Conservation (phyloP, 1,140 invertebrate genomes). For the Scaptomyza graminum region DNA sequence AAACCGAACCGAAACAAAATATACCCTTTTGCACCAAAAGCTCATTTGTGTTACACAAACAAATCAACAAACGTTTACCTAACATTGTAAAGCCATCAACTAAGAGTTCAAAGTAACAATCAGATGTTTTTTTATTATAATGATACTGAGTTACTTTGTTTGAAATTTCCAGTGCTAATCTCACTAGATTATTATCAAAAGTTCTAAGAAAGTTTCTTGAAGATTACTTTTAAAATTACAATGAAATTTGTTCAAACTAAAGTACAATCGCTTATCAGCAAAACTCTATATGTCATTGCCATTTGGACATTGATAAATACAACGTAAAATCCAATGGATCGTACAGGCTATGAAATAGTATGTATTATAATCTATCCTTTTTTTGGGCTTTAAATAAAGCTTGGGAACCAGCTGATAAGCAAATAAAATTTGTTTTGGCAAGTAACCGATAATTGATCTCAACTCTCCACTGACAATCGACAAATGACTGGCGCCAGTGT, state of each 20-base stretch:
- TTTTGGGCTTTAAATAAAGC: neutral
- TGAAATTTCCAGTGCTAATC: neutral
- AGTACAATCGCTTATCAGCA: neutral
- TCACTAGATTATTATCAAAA: neutral
- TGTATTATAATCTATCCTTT: conserved; percentile 11
- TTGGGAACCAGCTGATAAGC: conserved; percentile 14
- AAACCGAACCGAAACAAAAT: too few relatives aligned
- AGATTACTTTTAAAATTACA: neutral
- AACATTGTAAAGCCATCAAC: too few relatives aligned
- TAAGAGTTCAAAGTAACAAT: neutral
- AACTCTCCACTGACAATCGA: too few relatives aligned
- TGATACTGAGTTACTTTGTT: neutral
- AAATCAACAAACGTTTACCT: too few relatives aligned
- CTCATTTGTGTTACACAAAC: too few relatives aligned
- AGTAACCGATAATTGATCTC: conserved; percentile 59
- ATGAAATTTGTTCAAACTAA: neutral
- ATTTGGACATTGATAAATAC: neutral
- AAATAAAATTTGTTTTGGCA: conserved; percentile 47
- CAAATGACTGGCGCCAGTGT: conserved; percentile 41
- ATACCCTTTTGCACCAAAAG: too few relatives aligned
- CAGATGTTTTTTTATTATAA: too few relatives aligned
- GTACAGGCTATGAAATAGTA: neutral
- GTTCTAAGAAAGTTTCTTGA: neutral
- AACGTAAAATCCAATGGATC: conserved; percentile 9
- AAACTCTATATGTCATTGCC: neutral